Evolutionary conservation across 2,113 vertebrate genomes (phyloP).

Genomic region (Tupaia tana): DNA sequence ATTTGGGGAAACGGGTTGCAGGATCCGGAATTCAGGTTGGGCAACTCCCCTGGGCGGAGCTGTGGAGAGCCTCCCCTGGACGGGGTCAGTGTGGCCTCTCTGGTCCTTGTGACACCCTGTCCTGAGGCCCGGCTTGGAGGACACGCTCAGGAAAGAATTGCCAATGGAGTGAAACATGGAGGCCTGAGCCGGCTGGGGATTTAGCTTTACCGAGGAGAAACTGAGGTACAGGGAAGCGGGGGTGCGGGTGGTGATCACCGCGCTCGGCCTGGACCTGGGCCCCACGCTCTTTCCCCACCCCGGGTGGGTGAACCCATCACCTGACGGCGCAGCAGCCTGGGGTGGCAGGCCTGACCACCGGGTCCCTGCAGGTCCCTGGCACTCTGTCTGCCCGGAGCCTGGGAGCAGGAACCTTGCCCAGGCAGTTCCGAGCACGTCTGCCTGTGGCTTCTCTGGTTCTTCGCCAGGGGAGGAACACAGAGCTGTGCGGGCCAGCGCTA

Average conservation of each 20-base stretch:
- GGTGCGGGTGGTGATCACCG: fast-evolving
- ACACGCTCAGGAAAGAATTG: background rate
- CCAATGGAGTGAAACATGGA: background rate
- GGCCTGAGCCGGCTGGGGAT: background rate
- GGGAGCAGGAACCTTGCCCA: background rate
- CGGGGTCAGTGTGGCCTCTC: background rate
- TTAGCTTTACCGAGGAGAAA: background rate
- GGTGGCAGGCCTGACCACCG: background rate
- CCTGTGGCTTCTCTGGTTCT: background rate
- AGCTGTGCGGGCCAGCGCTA: fast-evolving
- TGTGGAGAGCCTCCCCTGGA: background rate
- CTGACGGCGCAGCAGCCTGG: background rate
- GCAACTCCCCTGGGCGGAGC: background rate
- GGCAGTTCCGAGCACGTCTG: background rate
- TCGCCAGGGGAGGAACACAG: background rate
- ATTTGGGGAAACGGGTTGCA: background rate
- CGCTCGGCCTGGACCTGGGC: too few species aligned
- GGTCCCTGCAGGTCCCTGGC: background rate
- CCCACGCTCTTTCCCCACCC: fast-evolving
- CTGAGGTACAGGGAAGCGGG: background rate
- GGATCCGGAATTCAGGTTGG: background rate
- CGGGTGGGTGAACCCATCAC: background rate
- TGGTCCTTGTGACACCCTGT: fast-evolving
- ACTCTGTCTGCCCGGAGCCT: background rate
- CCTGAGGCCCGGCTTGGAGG: background rate